Base-by-base conservation (phyloP, 2,888 invertebrate genomes). In the Lampropteryx suffumata region DNA sequence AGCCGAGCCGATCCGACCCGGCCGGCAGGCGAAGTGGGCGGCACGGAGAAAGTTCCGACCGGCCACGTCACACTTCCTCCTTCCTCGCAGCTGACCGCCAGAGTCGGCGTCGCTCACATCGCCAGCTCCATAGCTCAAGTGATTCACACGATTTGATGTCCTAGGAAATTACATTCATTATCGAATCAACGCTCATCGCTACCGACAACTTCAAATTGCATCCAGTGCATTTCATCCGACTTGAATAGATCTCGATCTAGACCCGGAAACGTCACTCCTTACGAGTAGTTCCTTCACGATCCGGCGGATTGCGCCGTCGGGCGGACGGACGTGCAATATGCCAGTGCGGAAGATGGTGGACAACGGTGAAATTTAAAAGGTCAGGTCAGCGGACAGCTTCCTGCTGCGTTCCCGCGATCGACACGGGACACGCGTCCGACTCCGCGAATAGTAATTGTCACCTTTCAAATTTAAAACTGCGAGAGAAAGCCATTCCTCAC, bases 401-500 rank as follows among this genome's bases (percentile, higher is more conserved):
- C 24, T 24, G 1, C 24, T 7, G 7, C 6, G 5, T 24, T 6
- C 3, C 24, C 7, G 5, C 24, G 6, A 6, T 1, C 24, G 24
- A 6, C 6, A 24, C 7, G 7, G 24, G 24, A 24, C 24, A 7
- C 6, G 24, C 5, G 39, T 17, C 3, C 29, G 13, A 12, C 30
- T 13, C 24, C 32, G 30, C 30, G 30, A 34, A 45, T 30, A 34
- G 9, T 36, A 40, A 32, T 35, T 37, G 32, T 32, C 26, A 45
- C 45, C 45, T 40, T 34, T 34, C 47, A 33, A 46, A 39, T 37
- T 37, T 39, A 24, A 21, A 35, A 35, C 17, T 35, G 29, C 14
- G 35, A 21, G 50, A 50, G 52, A 52, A 56, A 52, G 52, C 24
- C 27, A 36, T 40, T 13, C 34, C 37, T 28, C 27, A 35, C 34